phyloP scores from a whole-genome alignment of 2,113 vertebrate species.

The Lanius ludovicianus region DNA sequence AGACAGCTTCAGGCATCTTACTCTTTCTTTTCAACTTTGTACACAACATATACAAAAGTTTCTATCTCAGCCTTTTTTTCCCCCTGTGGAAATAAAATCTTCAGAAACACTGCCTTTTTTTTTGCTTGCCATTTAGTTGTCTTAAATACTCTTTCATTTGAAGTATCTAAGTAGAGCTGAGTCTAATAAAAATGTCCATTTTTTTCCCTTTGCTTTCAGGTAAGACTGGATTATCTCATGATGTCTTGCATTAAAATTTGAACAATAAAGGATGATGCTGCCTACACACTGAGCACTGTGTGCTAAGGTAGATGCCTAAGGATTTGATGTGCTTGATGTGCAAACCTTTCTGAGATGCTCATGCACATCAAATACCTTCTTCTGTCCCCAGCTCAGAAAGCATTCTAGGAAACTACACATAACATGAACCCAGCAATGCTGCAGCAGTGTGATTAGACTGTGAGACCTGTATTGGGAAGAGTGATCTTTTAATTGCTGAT shows the following conservation, averaged over 20 bases:
- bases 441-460: background rate
- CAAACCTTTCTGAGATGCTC: background rate
- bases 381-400: background rate
- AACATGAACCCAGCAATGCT: background rate
- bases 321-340: background rate
- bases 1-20: background rate
- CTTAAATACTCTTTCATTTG: background rate
- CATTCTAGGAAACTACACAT: background rate
- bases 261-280: background rate
- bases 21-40: background rate
- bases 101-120: background rate
- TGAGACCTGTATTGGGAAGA: background rate
- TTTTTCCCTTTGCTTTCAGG: background rate
- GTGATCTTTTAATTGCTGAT: background rate
- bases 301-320: background rate
- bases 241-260: background rate
- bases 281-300: background rate
- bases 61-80: background rate
- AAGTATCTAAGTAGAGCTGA: background rate
- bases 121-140: background rate
- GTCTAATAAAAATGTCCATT: background rate
- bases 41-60: background rate
- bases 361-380: background rate
- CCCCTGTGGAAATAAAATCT: background rate
- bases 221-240: background rate